Base-by-base conservation (phyloP, 2,797 vertebrate genomes). In the Myotis vivesi region DNA sequence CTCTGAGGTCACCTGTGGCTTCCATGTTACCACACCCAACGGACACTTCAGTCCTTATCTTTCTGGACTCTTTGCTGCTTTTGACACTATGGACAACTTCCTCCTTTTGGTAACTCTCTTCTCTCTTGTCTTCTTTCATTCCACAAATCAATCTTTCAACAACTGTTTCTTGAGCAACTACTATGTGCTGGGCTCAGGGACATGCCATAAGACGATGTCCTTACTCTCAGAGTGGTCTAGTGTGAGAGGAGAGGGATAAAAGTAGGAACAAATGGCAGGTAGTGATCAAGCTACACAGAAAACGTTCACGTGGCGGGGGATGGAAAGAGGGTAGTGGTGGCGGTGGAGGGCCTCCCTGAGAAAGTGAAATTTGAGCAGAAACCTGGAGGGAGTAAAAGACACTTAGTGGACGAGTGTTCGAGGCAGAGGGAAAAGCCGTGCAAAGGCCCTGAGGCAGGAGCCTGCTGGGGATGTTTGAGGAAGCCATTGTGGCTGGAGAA, bases 11-110 rank as follows among this genome's bases (percentile, higher is more conserved):
- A 87, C 59, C 92, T 51, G 23, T 62, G 69, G 57, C 71, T 77
- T 82, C 87, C 68, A 44, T 12, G 8, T 93, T 71, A 59, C 94
- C 79, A 87, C 77, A 92, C 55, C 53, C 38, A 86, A 64, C 9
- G 33, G 80, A 76, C 64, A 16, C 71, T 72, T 82, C n/a, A 3
- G 83, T 30, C 76, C 66, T 92, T 95, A 93, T 93, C 94, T 84
- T n/a, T 95, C 87, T 87, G 81, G 82, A 71, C 22, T 55, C 75
- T 49, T 87, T 2, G 33, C 64, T 91, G 3, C 83, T 89, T 83
- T 86, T 87, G 81, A 92, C n/a, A 57, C 82, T 53, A 53, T 22
- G 6, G 66, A 72, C 87, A 68, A 2, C 92, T 95, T 93, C 90
- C 90, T 89, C 81, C 44, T 96, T n/a, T 30, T 11, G 49, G 36